Evolutionary conservation across 1,140 invertebrate species (phyloP).

Genomic region (Brachionus rotundiformis): DNA sequence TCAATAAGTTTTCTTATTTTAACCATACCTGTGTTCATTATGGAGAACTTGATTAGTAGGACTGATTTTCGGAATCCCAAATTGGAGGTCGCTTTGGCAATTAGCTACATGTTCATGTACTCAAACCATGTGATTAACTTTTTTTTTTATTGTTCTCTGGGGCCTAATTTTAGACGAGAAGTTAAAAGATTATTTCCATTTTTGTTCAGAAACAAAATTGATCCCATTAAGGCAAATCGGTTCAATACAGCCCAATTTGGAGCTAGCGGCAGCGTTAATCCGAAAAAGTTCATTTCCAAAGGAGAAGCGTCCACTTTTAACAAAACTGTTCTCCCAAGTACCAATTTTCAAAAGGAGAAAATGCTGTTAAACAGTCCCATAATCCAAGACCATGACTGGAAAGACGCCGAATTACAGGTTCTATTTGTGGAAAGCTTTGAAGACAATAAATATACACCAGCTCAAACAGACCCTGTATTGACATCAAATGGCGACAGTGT

Average conservation of each 20-base stretch:
- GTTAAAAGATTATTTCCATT: slow-evolving; percentile 35
- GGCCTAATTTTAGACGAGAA: slow-evolving; percentile 36
- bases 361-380: not conserved
- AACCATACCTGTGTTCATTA: slow-evolving; percentile 47
- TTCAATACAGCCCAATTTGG: slow-evolving; percentile 10
- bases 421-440: not conserved
- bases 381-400: not conserved
- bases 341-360: not conserved
- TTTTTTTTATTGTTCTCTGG: slow-evolving; percentile 44
- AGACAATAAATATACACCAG: not conserved
- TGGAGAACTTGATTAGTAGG: slow-evolving; percentile 7
- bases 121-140: slow-evolving; percentile 49
- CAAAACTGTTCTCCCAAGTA: not conserved
- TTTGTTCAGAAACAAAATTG: slow-evolving; percentile 29
- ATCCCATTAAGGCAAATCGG: not conserved
- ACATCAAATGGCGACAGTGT: not conserved
- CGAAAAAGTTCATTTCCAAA: not conserved
- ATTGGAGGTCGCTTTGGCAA: not conserved
- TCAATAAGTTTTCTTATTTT: slow-evolving; percentile 18
- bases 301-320: not conserved
- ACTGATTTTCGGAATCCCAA: not conserved
- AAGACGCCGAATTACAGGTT: slow-evolving; percentile 2
- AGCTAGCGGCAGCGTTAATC: not conserved
- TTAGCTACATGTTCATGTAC: slow-evolving; percentile 48
- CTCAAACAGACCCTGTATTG: not conserved